A percentile compares a stretch with the other conserved stretches of the same genome.
Evolutionary conservation across 2,113 vertebrate genomes (phyloP).

Genomic region (Ariopsis seemanni): DNA sequence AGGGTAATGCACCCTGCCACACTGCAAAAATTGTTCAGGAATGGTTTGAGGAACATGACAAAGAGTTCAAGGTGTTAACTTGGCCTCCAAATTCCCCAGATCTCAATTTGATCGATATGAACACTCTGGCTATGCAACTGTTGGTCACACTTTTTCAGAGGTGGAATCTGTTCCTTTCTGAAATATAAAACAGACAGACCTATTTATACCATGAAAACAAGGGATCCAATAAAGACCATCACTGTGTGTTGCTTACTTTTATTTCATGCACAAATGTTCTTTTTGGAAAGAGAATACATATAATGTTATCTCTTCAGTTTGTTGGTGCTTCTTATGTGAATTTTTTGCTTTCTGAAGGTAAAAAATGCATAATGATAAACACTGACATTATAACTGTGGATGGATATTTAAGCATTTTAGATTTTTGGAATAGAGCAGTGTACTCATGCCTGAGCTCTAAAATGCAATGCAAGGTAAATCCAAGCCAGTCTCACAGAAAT

Average conservation of each 20-base stretch:
- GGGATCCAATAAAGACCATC: not conserved
- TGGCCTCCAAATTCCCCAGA: too few relatives aligned
- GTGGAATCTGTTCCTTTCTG: not conserved
- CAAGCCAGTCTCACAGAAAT: not conserved
- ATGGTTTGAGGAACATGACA: too few relatives aligned
- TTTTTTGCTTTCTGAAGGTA: not conserved
- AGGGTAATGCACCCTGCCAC: too few relatives aligned
- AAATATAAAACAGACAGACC: not conserved
- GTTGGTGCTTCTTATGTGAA: slow-evolving; percentile 1
- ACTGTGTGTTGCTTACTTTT: not conserved
- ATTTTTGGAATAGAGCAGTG: not conserved
- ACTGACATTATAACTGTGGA: not conserved
- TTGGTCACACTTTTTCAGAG: not conserved
- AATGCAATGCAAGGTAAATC: not conserved
- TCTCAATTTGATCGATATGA: too few relatives aligned
- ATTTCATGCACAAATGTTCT: not conserved
- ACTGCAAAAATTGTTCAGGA: too few relatives aligned
- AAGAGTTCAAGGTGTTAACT: too few relatives aligned
- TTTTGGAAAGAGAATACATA: not conserved
- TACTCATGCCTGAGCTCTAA: not conserved
- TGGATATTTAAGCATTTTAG: not conserved
- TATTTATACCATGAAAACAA: not conserved
- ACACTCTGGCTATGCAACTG: not conserved
- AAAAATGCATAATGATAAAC: not conserved
- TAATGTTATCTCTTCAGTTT: not conserved